A percentile compares a stretch with the other conserved stretches of the same genome.
These are phyloP conservation scores for Pammene aurita DNA, from an alignment of 2,888 invertebrate genomes.

Conservation along the genomic window DNA sequence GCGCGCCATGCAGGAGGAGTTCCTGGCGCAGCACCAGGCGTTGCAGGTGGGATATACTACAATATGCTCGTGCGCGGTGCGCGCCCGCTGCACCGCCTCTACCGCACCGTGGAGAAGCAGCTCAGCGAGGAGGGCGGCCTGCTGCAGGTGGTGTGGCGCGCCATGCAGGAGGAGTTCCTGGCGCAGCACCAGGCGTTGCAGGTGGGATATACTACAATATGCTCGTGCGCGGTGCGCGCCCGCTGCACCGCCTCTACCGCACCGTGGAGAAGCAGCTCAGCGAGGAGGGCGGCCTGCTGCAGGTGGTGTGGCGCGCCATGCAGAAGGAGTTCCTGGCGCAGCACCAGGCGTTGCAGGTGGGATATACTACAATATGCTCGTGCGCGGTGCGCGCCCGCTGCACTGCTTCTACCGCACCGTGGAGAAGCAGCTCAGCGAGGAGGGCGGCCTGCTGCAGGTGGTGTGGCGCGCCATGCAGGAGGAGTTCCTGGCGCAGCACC, in stretches of 20 bases:
- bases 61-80: neutral
- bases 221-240: neutral
- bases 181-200: conserved; percentile 94
- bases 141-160: conserved; percentile 98
- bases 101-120: conserved; percentile 98
- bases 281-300: conserved; percentile 95
- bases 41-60: conserved; percentile 87
- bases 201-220: conserved; percentile 67
- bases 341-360: conserved; percentile 90
- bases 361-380: too few species aligned
- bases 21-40: conserved; percentile 94
- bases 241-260: conserved; percentile 95
- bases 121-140: conserved; percentile 96
- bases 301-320: conserved; percentile 99
- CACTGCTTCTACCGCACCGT: conserved; percentile 97
- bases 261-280: conserved; percentile 99
- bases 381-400: conserved; percentile 72
- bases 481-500: conserved; percentile 98
- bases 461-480: conserved; percentile 99
- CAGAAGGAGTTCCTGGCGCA: conserved; percentile 99
- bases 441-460: conserved; percentile 96
- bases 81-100: conserved; percentile 91
- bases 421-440: conserved; percentile 98
- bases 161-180: conserved; percentile 99
- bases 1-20: conserved; percentile 99